These are phyloP conservation scores for cattle (Bos taurus) DNA, from an alignment of 2,113 vertebrate species.

Conservation along the genomic window ARS-UCD2.0 NC_037355.1:24870001-24870500, in stretches of 20 bases:
- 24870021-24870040: not conserved
- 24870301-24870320: not conserved
- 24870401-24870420: not conserved
- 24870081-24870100: not conserved
- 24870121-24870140: not conserved
- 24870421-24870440: not conserved
- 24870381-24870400: not conserved
- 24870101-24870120: not conserved
- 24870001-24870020: not conserved
- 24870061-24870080: not conserved
- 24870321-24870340: not conserved
- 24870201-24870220: not conserved
- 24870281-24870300: not conserved
- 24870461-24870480: not conserved
- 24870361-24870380: not conserved
- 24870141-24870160: not conserved
- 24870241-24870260: not conserved
- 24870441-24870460: not conserved
- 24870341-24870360: not conserved
- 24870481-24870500: not conserved
- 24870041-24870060: not conserved
- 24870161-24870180: not conserved
- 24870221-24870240: not conserved
- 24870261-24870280: not conserved
- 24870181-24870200: not conserved